These are phyloP conservation scores for Sycophaga agraensis DNA, from an alignment of 1,140 invertebrate species.

Conservation along the genomic window DNA sequence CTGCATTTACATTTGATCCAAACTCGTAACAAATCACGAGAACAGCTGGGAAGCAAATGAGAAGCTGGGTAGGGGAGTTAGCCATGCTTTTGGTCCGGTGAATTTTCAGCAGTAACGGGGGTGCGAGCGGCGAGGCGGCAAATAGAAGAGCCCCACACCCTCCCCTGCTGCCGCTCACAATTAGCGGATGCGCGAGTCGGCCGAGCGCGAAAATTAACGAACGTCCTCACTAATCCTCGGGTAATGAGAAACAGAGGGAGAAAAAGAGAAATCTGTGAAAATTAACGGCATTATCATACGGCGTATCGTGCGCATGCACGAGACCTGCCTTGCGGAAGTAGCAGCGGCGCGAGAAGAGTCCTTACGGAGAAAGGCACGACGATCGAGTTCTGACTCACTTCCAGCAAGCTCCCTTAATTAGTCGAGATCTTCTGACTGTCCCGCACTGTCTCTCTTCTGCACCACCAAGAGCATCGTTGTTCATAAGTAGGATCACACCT, in stretches of 20 bases:
- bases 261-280: too few species aligned
- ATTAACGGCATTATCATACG: constrained; percentile 23
- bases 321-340: too few species aligned
- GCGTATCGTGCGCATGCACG: background rate
- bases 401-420: constrained; percentile 36
- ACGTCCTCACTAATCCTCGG: constrained; percentile 3
- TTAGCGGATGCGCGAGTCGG: constrained; percentile 30
- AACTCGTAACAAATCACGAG: too few species aligned
- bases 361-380: background rate
- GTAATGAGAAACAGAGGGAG: background rate
- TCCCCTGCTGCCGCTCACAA: too few species aligned
- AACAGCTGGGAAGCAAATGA: too few species aligned
- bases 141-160: too few species aligned
- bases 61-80: background rate
- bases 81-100: constrained; percentile 26
- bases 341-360: too few species aligned
- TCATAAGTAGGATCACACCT: too few species aligned
- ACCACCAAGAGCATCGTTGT: too few species aligned
- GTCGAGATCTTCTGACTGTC: constrained; percentile 37
- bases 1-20: too few species aligned
- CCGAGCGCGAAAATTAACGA: constrained; percentile 8
- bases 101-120: constrained; percentile 12
- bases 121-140: constrained; percentile 17
- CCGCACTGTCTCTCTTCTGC: too few species aligned
- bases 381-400: background rate